Evolutionary conservation across 2,888 invertebrate species (phyloP), one percentile per base, ranked within the genome.

Genomic region (Mystacides longicornis): DNA sequence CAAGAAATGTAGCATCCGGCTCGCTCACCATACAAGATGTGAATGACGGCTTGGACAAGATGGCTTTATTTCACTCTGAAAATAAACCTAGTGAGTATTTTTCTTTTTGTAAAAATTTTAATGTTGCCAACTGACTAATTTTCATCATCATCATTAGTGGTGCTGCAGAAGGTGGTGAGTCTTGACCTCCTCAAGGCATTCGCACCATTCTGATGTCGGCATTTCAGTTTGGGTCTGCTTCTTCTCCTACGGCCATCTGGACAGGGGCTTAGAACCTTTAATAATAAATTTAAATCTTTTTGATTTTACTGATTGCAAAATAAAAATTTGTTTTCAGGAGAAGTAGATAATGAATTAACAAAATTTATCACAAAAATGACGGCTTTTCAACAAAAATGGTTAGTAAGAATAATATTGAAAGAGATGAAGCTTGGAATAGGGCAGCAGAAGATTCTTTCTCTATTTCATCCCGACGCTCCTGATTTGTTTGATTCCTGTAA

Each of bases 381-480:
- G 5, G 82, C 89, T 1, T 67, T 80, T 14, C 91, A 96, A 68
- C 81, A 90, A 61, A 93, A 93, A 73, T 97, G 96, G 96, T 77
- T 96, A 19, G 85, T 94, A 4, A 77, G 94, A 52, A 85, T 96
- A 52, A 81, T 97, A 49, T 72, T 97, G 14, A 96, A 95, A 71
- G 87, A 89, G 55, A 74, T 95, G 68, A 86, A 83, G 66, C 70
- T 95, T 2, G 85, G 89, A 1, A 72, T 95, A 59, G 83, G 88
- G 7, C 80, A 81, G 54, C 81, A 82, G 54, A 81, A 80, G 20
- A 83, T 93, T 47, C 74, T 97, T 37, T 71, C 71, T 51, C 75
- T 82, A 11, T 87, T 86, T 66, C 93, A 96, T 71, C 83, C 83
- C 0, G 87, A 92, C 69, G 95, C 92, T 0, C 82, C 83, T 2